Evolutionary conservation across 92 coral and sea anemone species (phyloP).

Genomic region (Paramuricea clavata): DNA sequence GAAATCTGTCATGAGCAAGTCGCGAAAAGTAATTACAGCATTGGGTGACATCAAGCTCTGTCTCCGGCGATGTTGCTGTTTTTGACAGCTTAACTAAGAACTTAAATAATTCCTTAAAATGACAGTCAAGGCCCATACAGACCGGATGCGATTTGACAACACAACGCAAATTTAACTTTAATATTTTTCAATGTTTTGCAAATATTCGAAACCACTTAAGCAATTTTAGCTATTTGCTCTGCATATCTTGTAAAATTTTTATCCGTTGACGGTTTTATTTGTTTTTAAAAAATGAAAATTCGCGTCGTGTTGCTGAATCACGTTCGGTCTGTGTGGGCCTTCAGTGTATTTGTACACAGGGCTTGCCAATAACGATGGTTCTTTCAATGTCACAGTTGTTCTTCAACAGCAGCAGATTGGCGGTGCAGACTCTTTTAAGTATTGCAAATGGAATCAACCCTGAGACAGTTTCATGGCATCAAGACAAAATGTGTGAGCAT

Average conservation of each 20-base stretch:
- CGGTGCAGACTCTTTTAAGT: neutral
- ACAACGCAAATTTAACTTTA: too few species aligned
- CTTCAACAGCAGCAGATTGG: slow-evolving; percentile 16
- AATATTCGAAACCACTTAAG: too few species aligned
- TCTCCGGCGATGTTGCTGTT: slow-evolving; percentile 12
- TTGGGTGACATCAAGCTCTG: slow-evolving; percentile 39
- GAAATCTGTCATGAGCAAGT: neutral
- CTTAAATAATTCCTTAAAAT: slow-evolving; percentile 15
- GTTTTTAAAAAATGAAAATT: too few species aligned
- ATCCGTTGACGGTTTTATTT: too few species aligned
- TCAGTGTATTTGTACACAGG: slow-evolving; percentile 10
- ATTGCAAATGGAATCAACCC: slow-evolving; percentile 19
- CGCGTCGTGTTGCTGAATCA: too few species aligned
- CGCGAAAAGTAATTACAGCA: slow-evolving; percentile 8
- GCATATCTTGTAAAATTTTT: too few species aligned
- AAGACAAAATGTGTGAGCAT: slow-evolving; percentile 5
- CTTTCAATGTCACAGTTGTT: neutral
- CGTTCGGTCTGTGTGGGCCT: too few species aligned
- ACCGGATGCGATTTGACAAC: too few species aligned
- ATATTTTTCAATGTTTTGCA: too few species aligned
- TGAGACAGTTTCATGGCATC: slow-evolving; percentile 14
- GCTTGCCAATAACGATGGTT: slow-evolving; percentile 17
- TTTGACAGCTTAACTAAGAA: neutral
- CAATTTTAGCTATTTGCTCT: too few species aligned
- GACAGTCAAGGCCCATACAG: neutral